phyloP scores from a whole-genome alignment of 1,140 invertebrate species.

The Orussus abietinus region DNA sequence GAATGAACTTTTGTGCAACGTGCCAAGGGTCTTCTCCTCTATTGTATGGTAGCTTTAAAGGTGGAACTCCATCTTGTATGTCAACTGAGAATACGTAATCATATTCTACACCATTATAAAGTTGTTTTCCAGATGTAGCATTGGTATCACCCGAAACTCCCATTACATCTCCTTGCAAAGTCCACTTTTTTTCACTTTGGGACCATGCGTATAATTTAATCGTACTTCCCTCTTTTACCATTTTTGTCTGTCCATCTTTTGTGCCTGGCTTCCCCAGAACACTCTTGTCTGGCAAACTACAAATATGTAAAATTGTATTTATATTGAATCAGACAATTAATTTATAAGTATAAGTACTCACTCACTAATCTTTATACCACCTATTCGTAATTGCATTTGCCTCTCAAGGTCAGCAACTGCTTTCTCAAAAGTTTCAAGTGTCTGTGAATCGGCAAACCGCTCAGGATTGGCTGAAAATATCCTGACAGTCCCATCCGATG shows the following conservation, averaged over 20 bases:
- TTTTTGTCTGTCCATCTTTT: constrained; percentile 80
- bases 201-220: constrained; percentile 82
- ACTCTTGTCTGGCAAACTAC: constrained; percentile 71
- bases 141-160: constrained; percentile 68
- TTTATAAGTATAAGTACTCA: constrained; percentile 43
- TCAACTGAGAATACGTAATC: constrained; percentile 95
- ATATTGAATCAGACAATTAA: constrained; percentile 1
- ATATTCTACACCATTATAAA: constrained; percentile 85
- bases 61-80: constrained; percentile 82
- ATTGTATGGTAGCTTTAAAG: constrained; percentile 91
- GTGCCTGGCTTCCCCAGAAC: constrained; percentile 73
- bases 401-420: constrained; percentile 63
- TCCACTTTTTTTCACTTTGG: constrained; percentile 68
- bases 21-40: constrained; percentile 83
- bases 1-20: constrained; percentile 89
- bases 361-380: constrained; percentile 80
- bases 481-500: constrained; percentile 81
- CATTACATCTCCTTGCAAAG: constrained; percentile 84
- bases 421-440: constrained; percentile 67
- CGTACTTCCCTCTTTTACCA: constrained; percentile 70
- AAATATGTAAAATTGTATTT: constrained; percentile 15
- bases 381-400: constrained; percentile 64
- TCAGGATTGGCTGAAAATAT: constrained; percentile 74
- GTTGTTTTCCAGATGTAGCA: constrained; percentile 65
- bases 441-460: constrained; percentile 63